Percentiles rank a stretch among this genome's conserved stretches.
These are phyloP conservation scores for Epinotia nisella DNA, from an alignment of 2,888 invertebrate genomes.

Conservation along the genomic window DNA sequence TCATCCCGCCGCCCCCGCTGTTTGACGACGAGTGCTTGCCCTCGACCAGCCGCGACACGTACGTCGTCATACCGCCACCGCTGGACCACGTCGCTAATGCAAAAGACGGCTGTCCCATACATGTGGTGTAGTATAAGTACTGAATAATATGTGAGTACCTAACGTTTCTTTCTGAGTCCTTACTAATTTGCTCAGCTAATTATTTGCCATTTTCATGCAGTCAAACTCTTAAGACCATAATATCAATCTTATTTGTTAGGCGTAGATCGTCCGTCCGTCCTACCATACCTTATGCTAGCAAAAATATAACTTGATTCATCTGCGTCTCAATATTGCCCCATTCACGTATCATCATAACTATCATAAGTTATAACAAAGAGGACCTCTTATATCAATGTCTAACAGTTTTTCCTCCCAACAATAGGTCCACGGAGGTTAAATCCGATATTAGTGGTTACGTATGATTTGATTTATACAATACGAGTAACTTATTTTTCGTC, in stretches of 20 bases:
- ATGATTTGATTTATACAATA: constrained; percentile 31
- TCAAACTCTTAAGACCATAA: neutral
- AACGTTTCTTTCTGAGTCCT: neutral
- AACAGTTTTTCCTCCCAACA: constrained; percentile 14
- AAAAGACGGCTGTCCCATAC: constrained; percentile 80
- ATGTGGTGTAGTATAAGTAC: constrained; percentile 80
- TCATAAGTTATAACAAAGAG: constrained; percentile 2
- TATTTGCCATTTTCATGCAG: neutral
- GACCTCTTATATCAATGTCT: constrained; percentile 9
- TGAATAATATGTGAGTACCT: constrained; percentile 72
- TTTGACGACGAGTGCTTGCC: constrained; percentile 67
- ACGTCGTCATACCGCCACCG: constrained; percentile 80
- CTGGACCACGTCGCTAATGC: constrained; percentile 66
- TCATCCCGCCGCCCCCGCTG: constrained; percentile 80
- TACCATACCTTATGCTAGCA: neutral
- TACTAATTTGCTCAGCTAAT: neutral
- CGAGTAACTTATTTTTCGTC: constrained; percentile 49
- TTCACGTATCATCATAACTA: neutral
- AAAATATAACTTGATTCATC: neutral
- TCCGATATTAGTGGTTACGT: constrained; percentile 10
- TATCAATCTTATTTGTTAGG: neutral
- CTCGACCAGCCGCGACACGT: constrained; percentile 74
- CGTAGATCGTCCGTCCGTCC: neutral
- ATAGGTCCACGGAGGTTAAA: constrained; percentile 1
- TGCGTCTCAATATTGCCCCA: neutral